Evolutionary conservation across 2,888 invertebrate genomes (phyloP).

Genomic region (Baccha elongata): DNA sequence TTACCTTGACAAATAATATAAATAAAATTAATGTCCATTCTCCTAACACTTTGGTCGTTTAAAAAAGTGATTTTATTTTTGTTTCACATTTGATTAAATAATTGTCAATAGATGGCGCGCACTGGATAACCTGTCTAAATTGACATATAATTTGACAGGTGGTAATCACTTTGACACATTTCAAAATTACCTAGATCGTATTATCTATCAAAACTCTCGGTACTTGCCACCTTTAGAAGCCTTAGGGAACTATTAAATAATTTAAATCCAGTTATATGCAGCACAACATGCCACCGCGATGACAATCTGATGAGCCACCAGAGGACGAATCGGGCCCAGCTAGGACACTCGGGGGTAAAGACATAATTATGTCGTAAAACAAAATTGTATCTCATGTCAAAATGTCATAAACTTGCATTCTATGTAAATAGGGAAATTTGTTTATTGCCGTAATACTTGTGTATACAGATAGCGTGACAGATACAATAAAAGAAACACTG

Average conservation of each 20-base stretch:
- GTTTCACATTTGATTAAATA: constrained; percentile 4
- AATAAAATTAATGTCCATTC: constrained; percentile 44
- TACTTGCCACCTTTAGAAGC: constrained; percentile 3
- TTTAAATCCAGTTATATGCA: constrained; percentile 64
- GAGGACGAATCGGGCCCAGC: not conserved
- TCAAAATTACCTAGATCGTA: constrained; percentile 58
- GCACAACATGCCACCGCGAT: constrained; percentile 28
- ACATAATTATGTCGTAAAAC: constrained; percentile 62
- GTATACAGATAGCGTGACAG: constrained; percentile 69
- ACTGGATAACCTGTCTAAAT: constrained; percentile 34
- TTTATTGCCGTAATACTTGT: constrained; percentile 37
- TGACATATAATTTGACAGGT: constrained; percentile 69
- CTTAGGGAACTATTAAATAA: constrained; percentile 67
- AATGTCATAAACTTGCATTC: constrained; percentile 61
- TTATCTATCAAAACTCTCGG: not conserved
- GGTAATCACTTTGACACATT: constrained; percentile 71
- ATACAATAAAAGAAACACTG: constrained; percentile 31
- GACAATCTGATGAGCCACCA: constrained; percentile 28
- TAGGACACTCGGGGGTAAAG: constrained; percentile 11
- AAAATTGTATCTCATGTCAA: constrained; percentile 65
- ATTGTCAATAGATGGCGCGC: constrained; percentile 57
- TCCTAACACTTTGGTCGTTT: constrained; percentile 51
- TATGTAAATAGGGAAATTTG: constrained; percentile 30
- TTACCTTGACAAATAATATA: constrained; percentile 34
- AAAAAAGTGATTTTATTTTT: constrained; percentile 56